phyloP scores from a whole-genome alignment of 2,888 invertebrate species.

The Drosophila meridiana region DNA sequence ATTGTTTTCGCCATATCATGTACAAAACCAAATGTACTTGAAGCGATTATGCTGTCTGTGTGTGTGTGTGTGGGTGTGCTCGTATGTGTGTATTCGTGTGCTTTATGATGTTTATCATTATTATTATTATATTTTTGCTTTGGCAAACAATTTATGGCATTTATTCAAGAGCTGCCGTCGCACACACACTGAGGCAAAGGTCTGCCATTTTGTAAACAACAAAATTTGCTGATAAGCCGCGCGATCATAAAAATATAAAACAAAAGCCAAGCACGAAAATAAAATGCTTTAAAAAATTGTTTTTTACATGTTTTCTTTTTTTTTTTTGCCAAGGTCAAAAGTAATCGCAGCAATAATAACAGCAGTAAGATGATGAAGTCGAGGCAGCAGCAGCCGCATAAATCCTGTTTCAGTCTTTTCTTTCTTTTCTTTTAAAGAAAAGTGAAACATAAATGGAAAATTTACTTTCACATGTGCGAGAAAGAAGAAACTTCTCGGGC shows the following conservation, averaged over 20 bases:
- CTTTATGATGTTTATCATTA: slow-evolving; percentile 25
- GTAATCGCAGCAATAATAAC: slow-evolving; percentile 31
- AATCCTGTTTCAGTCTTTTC: slow-evolving; percentile 46
- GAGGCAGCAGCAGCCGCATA: slow-evolving; percentile 11
- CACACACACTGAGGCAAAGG: slow-evolving; percentile 32
- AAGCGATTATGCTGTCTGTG: slow-evolving; percentile 33
- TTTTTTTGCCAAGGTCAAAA: slow-evolving; percentile 63
- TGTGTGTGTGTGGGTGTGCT: slow-evolving; percentile 4
- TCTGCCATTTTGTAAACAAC: slow-evolving; percentile 80
- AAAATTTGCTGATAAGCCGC: slow-evolving; percentile 39
- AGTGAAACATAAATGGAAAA: slow-evolving; percentile 42
- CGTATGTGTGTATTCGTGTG: slow-evolving; percentile 14
- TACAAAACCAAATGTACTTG: slow-evolving; percentile 52
- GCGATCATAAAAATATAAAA: slow-evolving; percentile 44
- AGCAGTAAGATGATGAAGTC: slow-evolving; percentile 8
- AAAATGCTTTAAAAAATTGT: slow-evolving; percentile 23
- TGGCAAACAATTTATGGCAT: slow-evolving; percentile 72
- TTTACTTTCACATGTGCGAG: slow-evolving; percentile 64
- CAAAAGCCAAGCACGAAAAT: slow-evolving; percentile 7
- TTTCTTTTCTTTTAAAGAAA: slow-evolving; percentile 14
- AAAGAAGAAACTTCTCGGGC: slow-evolving; percentile 56
- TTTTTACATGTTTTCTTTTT: slow-evolving; percentile 15
- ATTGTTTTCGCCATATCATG: slow-evolving; percentile 45
- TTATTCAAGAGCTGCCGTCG: slow-evolving; percentile 53
- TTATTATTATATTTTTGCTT: slow-evolving; percentile 42